Percentiles rank a stretch among this genome's conserved stretches.
These are phyloP conservation scores for Mus spicilegus DNA, from an alignment of 2,113 vertebrate genomes.

Conservation along the genomic window DNA sequence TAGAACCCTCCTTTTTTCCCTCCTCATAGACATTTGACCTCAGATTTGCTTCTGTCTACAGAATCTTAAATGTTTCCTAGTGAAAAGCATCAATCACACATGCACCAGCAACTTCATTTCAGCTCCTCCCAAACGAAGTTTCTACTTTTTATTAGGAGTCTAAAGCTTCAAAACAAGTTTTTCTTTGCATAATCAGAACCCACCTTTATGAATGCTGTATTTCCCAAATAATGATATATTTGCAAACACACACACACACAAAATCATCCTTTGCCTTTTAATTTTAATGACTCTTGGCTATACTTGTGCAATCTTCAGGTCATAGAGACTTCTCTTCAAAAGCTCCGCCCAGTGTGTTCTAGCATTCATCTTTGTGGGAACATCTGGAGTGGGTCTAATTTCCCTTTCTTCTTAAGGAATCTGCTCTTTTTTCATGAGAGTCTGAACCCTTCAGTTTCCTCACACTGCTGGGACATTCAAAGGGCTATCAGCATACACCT, in stretches of 20 bases:
- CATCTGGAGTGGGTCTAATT: background rate
- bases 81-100: background rate
- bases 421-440: background rate
- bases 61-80: constrained; percentile 40
- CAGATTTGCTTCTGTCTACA: constrained; percentile 20
- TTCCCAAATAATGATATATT: background rate
- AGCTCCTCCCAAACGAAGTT: constrained; percentile 16
- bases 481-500: background rate
- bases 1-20: background rate
- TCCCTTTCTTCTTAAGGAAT: constrained; percentile 1
- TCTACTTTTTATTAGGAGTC: background rate
- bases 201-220: background rate
- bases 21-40: constrained; percentile 11
- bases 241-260: background rate
- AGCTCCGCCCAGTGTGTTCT: background rate
- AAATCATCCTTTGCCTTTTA: background rate
- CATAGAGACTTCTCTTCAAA: constrained; percentile 22
- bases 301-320: background rate
- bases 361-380: background rate
- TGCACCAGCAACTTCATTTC: background rate
- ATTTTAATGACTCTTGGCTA: background rate
- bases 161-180: constrained; percentile 27
- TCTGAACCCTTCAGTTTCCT: constrained; percentile 21
- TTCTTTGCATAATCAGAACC: background rate
- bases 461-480: constrained; percentile 4